Evolutionary conservation across 1,140 invertebrate species (phyloP), one percentile per base, ranked within the genome.

Genomic region (Hesperophylax magnus): DNA sequence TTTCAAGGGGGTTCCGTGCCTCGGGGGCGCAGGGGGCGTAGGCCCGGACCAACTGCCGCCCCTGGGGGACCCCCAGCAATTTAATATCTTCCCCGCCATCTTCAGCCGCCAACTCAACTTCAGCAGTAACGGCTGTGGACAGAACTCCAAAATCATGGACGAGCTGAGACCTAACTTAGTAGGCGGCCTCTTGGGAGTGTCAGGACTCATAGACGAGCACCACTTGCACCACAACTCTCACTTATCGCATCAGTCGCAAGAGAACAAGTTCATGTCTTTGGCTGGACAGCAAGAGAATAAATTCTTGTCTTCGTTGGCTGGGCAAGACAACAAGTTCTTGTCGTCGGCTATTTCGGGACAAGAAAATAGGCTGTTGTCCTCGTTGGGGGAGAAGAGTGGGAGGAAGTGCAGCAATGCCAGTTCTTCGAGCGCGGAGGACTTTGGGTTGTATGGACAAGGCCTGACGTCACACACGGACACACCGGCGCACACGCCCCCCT

Each of bases 71-170:
- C 91, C 91, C 58, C 95, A 96, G 85, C 95, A 96, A 90, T 96
- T 96, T 91, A 96, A 96, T 90, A 96, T 96, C 84, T 96, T 96
- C 88, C 95, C 95, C 81, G 95, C 95, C 67, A 96, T 96, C 85
- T 96, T 96, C 87, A 96, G 95, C 89, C 91, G 95, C 54, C 95
- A 96, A 88, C 90, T 96, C 71, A 96, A 96, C 88, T 96, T 96
- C 86, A 93, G 92, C 18, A 92, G 93, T 82, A 91, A 91, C 77
- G 87, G 87, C 27, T 94, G 94, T 85, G 92, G 93, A 0, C 94
- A 95, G 84, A 89, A 89, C 77, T 92, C 93, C 82, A 94, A 94
- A 81, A 92, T 95, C 86, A 96, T 96, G 95, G 95, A 96, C 85
- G 95, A 96, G 84, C 88, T 96, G 71, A 90, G 95, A 87, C 95